Conservation (phyloP, 2,113 vertebrate genomes). For the Lonchura striata region DNA sequence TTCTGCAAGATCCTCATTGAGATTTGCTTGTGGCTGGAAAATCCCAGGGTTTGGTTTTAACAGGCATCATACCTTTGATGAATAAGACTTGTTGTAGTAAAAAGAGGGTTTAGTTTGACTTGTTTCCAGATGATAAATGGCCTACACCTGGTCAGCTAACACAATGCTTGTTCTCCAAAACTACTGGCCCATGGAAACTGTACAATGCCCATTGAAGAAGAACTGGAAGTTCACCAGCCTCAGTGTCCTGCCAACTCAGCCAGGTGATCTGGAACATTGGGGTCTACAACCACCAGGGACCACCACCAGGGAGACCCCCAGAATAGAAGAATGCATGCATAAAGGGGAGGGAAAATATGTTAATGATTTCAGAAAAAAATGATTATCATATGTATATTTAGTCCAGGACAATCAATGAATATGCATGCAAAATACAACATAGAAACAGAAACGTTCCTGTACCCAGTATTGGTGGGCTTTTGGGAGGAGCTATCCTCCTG, state of each 20-base stretch:
- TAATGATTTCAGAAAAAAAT: neutral
- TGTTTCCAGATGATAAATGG: neutral
- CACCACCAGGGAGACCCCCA: neutral
- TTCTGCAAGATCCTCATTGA: neutral
- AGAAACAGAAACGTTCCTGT: neutral
- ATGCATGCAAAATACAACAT: neutral
- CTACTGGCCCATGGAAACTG: neutral
- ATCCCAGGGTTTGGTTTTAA: neutral
- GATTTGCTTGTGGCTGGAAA: neutral
- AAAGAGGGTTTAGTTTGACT: conserved; percentile 3
- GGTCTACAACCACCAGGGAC: neutral
- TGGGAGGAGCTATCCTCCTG: neutral
- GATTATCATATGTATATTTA: neutral
- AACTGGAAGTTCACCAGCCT: neutral
- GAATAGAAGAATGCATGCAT: fast-evolving
- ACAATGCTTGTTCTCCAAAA: neutral
- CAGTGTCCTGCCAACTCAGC: neutral
- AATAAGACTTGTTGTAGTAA: neutral
- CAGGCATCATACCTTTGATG: neutral
- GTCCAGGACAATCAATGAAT: neutral
- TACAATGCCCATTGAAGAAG: neutral
- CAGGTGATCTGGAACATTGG: neutral
- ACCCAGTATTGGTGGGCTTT: neutral
- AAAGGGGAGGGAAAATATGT: neutral
- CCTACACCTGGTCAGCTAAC: neutral